These are phyloP conservation scores for Macaca nemestrina DNA, from an alignment of 2,113 vertebrate genomes.

Conservation along the genomic window DNA sequence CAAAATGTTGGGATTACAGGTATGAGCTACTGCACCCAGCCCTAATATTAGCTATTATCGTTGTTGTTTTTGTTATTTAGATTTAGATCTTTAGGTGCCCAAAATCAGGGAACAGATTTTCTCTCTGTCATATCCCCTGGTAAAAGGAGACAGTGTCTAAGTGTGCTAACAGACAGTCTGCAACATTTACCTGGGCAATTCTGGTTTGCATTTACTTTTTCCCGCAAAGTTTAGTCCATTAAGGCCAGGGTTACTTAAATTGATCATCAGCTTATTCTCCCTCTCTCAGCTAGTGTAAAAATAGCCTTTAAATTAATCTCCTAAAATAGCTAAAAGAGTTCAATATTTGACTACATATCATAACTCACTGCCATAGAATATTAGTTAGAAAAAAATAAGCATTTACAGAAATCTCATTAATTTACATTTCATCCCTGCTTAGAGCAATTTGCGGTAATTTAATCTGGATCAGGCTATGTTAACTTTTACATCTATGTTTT, in stretches of 20 bases:
- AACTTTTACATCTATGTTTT: conserved; percentile 54
- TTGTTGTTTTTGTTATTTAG: neutral
- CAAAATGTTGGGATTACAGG: no score
- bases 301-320: conserved; percentile 37
- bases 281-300: conserved; percentile 42
- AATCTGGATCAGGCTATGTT: conserved; percentile 32
- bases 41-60: neutral
- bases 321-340: conserved; percentile 19
- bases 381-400: conserved; percentile 24
- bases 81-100: neutral
- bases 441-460: conserved; percentile 25
- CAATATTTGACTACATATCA: conserved; percentile 18
- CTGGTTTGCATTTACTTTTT: neutral
- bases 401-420: conserved; percentile 59
- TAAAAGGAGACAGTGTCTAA: neutral
- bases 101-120: neutral
- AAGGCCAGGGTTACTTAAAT: neutral
- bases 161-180: neutral
- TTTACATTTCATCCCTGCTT: conserved; percentile 36
- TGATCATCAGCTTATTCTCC: neutral
- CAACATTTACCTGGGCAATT: neutral
- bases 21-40: no score
- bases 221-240: neutral
- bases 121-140: neutral
- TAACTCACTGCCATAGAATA: conserved; percentile 35